These are phyloP conservation scores for Brachyhypopomus occidentalis DNA, from an alignment of 2,113 vertebrate species.

Conservation along the genomic window DNA sequence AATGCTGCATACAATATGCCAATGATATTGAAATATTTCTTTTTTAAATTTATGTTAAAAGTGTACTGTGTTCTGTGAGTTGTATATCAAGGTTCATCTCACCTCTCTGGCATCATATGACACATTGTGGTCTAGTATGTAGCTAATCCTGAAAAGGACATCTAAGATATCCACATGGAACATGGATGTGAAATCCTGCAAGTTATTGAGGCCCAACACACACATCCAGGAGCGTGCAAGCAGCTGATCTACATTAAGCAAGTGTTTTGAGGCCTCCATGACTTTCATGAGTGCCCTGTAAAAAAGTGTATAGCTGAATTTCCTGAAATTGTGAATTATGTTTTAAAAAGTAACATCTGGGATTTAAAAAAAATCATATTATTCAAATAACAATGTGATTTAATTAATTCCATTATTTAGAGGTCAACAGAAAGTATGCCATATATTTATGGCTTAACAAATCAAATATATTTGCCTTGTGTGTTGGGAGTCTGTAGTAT, in stretches of 20 bases:
- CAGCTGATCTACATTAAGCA: constrained; percentile 70
- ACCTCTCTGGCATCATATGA: rapidly evolving
- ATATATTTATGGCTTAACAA: background rate
- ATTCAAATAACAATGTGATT: background rate
- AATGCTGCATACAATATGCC: too few relatives aligned
- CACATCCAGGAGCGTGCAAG: constrained; percentile 80
- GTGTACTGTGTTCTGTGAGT: background rate
- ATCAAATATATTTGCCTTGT: constrained; percentile 10
- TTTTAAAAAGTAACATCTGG: background rate
- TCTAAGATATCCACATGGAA: constrained; percentile 65
- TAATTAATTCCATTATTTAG: background rate
- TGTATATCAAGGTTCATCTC: background rate
- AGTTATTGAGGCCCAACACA: constrained; percentile 64
- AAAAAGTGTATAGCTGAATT: background rate
- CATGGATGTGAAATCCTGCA: constrained; percentile 63
- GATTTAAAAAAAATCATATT: background rate
- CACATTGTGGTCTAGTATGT: constrained; percentile 48
- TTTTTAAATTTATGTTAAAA: background rate
- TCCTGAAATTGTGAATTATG: background rate
- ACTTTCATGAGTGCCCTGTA: constrained; percentile 63
- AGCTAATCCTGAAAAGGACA: constrained; percentile 62
- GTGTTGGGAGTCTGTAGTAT: background rate
- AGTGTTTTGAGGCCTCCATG: constrained; percentile 63
- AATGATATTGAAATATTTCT: too few relatives aligned
- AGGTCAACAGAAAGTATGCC: background rate